These are phyloP conservation scores for Bombylius major DNA, from an alignment of 2,888 invertebrate species.

Conservation along the genomic window DNA sequence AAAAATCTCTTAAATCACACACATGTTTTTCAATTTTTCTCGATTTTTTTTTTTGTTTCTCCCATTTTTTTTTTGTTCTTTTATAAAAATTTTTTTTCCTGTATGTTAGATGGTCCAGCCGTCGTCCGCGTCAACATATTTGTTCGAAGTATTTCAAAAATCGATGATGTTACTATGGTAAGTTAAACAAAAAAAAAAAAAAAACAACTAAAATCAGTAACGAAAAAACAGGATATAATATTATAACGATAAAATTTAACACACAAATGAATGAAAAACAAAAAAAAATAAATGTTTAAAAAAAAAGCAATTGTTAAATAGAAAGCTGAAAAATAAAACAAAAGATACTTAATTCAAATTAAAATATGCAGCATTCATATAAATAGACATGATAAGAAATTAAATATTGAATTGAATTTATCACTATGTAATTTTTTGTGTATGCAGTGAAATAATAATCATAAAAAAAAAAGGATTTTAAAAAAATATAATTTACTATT, in stretches of 20 bases:
- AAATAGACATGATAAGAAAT: no score
- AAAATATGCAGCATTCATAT: no score
- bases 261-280: slow-evolving; percentile 8
- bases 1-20: no score
- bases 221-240: slow-evolving; percentile 4
- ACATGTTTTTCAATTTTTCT: neutral
- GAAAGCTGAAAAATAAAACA: no score
- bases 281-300: slow-evolving; percentile 3
- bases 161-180: slow-evolving; percentile 99
- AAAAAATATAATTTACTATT: no score
- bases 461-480: no score
- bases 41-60: neutral
- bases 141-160: slow-evolving; percentile 97
- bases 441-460: no score
- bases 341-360: no score
- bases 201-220: neutral
- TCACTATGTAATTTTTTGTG: no score
- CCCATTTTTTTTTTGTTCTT: slow-evolving; percentile 3
- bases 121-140: slow-evolving; percentile 95
- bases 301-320: slow-evolving; percentile 1
- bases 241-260: neutral
- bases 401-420: no score
- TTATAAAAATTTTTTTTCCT: neutral
- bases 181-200: slow-evolving; percentile 40
- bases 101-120: slow-evolving; percentile 74